Evolutionary conservation across 2,113 vertebrate genomes (phyloP).

Genomic region (Dicrurus megarhynchus): DNA sequence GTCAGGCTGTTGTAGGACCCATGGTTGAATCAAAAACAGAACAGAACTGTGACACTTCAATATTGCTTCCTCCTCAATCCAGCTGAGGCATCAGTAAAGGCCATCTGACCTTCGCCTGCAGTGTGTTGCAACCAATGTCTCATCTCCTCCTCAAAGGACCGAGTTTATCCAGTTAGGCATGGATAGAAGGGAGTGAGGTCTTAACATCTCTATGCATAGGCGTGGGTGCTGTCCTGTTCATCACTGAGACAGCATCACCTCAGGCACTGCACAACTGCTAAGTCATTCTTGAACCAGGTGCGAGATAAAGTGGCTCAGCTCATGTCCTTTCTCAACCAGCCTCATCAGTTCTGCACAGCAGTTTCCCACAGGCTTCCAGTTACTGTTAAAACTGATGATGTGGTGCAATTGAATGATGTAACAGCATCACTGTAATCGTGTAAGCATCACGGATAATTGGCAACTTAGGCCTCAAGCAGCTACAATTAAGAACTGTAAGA

Average conservation of each 20-base stretch:
- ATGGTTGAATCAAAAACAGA: neutral
- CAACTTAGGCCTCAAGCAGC: neutral
- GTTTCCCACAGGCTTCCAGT: neutral
- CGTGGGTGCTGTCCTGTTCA: neutral
- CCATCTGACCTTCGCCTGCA: neutral
- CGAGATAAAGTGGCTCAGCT: neutral
- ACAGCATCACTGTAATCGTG: neutral
- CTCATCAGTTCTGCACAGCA: neutral
- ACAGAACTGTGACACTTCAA: neutral
- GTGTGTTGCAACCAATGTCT: neutral
- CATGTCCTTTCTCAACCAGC: neutral
- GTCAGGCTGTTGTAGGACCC: neutral
- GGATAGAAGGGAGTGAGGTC: neutral
- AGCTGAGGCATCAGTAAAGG: neutral
- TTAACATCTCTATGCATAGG: neutral
- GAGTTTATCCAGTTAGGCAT: neutral
- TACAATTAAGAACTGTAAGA: neutral
- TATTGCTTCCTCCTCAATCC: neutral
- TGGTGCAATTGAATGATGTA: neutral
- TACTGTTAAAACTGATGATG: neutral
- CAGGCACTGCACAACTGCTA: neutral
- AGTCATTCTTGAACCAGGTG: neutral
- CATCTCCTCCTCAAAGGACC: neutral
- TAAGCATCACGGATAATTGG: neutral
- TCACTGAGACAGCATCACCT: neutral